Evolutionary conservation across 2,888 invertebrate species (phyloP), one percentile per base, ranked within the genome.

Genomic region (Protodeltote pygarga): DNA sequence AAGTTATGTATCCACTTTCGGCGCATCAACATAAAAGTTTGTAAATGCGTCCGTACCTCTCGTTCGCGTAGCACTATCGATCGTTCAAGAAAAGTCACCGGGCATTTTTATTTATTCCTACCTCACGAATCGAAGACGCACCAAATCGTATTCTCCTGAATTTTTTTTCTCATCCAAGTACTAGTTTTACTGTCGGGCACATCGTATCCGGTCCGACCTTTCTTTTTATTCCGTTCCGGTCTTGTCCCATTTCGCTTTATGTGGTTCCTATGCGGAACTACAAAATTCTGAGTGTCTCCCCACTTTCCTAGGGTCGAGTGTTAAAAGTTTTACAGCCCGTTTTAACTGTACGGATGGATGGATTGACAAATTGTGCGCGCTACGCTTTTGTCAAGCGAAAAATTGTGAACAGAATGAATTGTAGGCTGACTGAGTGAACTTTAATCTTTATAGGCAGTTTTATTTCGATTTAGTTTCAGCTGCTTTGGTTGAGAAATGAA

Each of bases 321-420:
- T 80, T 83, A 83, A 82, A 83, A 84, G 75, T 85, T 85, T 85
- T 82, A 84, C 80, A 74, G 67, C 75, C 78, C 77, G 75, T 82
- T 83, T 78, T 78, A 79, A 77, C 74, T 61, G 72, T 73, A 48
- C 73, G 77, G 68, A 59, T 69, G 74, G 79, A 73, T 68, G 75
- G 75, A 75, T 79, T 77, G 80, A 83, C 85, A 82, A 83, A 82
- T 82, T 78, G 77, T 67, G 58, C 50, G 62, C 64, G 59, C 61
- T 65, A 59, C 60, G 67, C 67, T 62, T 75, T 72, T 70, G 60
- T 64, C 55, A 67, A 63, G 60, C 60, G 60, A 62, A 65, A 62
- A 71, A 75, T 75, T 70, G 66, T 64, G 60, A 64, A 54, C 50
- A 29, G 46, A 58, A 70, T 53, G 48, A 57, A 67, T 51, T 53